These are phyloP conservation scores for Drosophila kokeensis DNA, from an alignment of 2,888 invertebrate species.

Conservation along the genomic window DNA sequence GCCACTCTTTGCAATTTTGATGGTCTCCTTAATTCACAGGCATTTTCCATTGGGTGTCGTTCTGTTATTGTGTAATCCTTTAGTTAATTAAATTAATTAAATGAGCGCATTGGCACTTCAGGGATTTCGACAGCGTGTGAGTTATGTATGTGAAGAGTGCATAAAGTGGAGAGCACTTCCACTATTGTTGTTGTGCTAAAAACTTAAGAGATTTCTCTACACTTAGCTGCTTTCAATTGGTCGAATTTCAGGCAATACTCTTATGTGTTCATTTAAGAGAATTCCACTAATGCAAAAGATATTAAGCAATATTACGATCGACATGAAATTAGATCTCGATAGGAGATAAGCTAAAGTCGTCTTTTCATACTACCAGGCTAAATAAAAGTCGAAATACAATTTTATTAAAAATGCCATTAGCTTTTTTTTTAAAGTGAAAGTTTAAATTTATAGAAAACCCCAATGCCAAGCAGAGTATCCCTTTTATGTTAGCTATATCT, in stretches of 20 bases:
- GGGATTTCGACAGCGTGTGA: slow-evolving; percentile 56
- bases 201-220: neutral
- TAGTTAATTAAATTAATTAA: slow-evolving; percentile 80
- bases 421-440: neutral
- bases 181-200: neutral
- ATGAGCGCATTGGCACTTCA: slow-evolving; percentile 66
- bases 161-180: slow-evolving; percentile 33
- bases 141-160: slow-evolving; percentile 47
- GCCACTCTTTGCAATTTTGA: slow-evolving; percentile 28
- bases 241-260: neutral
- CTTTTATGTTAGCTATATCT: neutral
- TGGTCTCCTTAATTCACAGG: slow-evolving; percentile 45
- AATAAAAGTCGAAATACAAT: neutral
- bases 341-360: neutral
- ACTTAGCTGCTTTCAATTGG: neutral
- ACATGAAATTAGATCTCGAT: neutral
- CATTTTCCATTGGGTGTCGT: slow-evolving; percentile 59
- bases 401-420: neutral
- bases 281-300: neutral
- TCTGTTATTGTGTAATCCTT: slow-evolving; percentile 61
- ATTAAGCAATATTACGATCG: neutral
- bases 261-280: neutral
- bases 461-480: neutral
- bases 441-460: neutral
- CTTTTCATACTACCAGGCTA: neutral